Conservation (phyloP, 2,113 vertebrate genomes). For the Chascanopsetta lugubris region DNA sequence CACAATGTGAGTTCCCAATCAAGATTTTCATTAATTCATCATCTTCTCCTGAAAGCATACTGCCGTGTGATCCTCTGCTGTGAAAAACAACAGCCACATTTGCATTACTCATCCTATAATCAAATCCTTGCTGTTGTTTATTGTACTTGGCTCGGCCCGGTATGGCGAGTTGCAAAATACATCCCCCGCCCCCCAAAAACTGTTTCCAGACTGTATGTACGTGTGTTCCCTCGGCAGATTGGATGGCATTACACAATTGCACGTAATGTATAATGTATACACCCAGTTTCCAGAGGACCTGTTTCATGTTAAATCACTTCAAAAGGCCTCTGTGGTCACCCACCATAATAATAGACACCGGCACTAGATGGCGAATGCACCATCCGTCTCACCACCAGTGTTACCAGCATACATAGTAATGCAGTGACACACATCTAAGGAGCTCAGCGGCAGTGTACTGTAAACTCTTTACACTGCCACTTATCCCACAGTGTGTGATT, state of each 20-base stretch:
- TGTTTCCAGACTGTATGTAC: slow-evolving; percentile 63
- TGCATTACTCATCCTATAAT: slow-evolving; percentile 65
- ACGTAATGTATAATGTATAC: slow-evolving; percentile 56
- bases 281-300: slow-evolving; percentile 54
- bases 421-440: slow-evolving; percentile 43
- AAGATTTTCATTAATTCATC: slow-evolving; percentile 25
- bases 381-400: slow-evolving; percentile 13
- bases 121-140: slow-evolving; percentile 63
- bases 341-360: slow-evolving; percentile 45
- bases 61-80: slow-evolving; percentile 39
- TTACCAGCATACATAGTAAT: slow-evolving; percentile 27
- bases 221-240: slow-evolving; percentile 44
- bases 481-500: slow-evolving; percentile 19
- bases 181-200: slow-evolving; percentile 44
- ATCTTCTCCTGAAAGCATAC: slow-evolving; percentile 11
- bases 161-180: slow-evolving; percentile 59
- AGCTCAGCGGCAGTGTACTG: slow-evolving; percentile 30
- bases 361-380: slow-evolving; percentile 22
- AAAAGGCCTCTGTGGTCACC: slow-evolving; percentile 56
- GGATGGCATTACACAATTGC: slow-evolving; percentile 60
- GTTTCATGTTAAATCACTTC: slow-evolving; percentile 60
- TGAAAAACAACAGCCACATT: slow-evolving; percentile 54
- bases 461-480: slow-evolving; percentile 24
- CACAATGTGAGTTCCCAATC: neutral
- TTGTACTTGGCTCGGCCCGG: slow-evolving; percentile 60